These are phyloP conservation scores for Tinamus guttatus DNA, from an alignment of 2,113 vertebrate genomes.

Conservation along the genomic window DNA sequence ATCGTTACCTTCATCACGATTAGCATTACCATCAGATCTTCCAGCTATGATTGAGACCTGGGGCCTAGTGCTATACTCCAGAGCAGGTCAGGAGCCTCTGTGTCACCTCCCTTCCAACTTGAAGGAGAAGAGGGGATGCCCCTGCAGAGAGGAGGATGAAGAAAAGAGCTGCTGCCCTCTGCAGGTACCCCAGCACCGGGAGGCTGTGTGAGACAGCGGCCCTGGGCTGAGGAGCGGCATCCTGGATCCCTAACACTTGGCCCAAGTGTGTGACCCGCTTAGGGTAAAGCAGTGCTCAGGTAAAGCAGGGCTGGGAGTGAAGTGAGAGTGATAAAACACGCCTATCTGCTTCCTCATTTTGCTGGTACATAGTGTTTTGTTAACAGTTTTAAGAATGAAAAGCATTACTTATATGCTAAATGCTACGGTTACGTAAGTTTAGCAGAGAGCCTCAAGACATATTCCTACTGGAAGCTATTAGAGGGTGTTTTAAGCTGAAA, in stretches of 20 bases:
- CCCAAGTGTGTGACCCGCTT: not conserved
- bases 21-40: not conserved
- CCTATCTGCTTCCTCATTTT: not conserved
- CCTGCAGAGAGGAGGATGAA: not conserved
- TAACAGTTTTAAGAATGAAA: not conserved
- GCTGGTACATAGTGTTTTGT: not conserved
- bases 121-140: not conserved
- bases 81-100: not conserved
- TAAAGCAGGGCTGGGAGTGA: not conserved
- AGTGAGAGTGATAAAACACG: accelerated
- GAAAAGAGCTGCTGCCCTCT: not conserved
- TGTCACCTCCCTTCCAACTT: accelerated
- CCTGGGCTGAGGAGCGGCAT: accelerated
- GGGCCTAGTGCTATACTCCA: not conserved
- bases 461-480: not conserved
- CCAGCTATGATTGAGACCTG: not conserved
- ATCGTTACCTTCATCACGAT: not conserved
- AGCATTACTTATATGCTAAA: not conserved
- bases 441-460: not conserved
- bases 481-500: not conserved
- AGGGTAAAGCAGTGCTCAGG: not conserved
- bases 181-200: accelerated
- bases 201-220: not conserved
- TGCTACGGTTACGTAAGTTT: not conserved
- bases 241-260: accelerated